Evolutionary conservation across 2,888 invertebrate genomes (phyloP), one percentile per base, ranked within the genome.

Genomic region (Andrena haemorrhoa): DNA sequence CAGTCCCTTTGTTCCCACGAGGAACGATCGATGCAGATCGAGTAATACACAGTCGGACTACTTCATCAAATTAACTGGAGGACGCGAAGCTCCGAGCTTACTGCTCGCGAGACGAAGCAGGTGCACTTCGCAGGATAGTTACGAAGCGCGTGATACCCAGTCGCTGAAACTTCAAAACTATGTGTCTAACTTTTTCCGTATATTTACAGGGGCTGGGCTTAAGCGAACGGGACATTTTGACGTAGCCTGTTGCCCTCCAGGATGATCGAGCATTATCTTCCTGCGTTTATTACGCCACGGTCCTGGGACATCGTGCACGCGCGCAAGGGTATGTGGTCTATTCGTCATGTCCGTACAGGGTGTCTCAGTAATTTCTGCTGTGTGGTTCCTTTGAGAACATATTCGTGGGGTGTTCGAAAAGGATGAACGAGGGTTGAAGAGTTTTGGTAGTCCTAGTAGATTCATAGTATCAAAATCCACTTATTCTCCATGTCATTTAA

Each of bases 11-110:
- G 51, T 47, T 56, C n/a, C 16, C 33, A 12, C 12, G 0, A 26
- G 60, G 31, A 12, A 23, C n/a, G 49, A 69, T 41, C 77, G 60
- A 61, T 66, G 65, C 60, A 41, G 60, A 77, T 77, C 73, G 74
- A 33, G 64, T 35, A 69, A 68, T 47, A 33, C 49, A 41, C 20
- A 47, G 51, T 41, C 41, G 35, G 35, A 49, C 63, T 41, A 61
- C 65, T 70, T 70, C 70, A 47, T 79, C 79, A 47, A 79, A 79
- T 79, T 79, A 79, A 77, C 77, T 74, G 61, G 66, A 53, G 51
- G 60, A 63, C 35, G 12, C 61, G 8, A 23, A 10, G 35, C 20
- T 33, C 26, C 10, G 63, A 53, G 68, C 63, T 76, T 64, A 23
- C 33, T 63, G 63, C 49, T 64, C 47, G 76, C 63, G 77, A 70